Conservation (phyloP, 2,888 invertebrate species). For the Melanargia galathea region DNA sequence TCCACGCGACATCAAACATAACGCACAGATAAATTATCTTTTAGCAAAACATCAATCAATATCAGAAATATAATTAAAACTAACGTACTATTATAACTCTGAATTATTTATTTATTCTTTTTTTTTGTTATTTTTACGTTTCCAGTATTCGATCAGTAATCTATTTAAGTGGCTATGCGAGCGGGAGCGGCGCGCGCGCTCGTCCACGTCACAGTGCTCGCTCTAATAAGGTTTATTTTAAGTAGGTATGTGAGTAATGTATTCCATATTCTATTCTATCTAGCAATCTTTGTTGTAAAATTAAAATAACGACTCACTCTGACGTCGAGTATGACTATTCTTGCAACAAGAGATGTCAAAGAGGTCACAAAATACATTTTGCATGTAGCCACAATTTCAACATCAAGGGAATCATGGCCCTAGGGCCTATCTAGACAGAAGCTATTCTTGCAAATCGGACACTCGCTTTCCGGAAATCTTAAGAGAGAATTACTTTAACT, state of each 20-base stretch:
- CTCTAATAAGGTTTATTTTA: neutral
- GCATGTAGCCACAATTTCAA: too few relatives aligned
- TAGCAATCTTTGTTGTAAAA: too few relatives aligned
- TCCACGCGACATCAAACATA: constrained; percentile 65
- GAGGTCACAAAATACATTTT: too few relatives aligned
- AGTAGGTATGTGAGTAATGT: too few relatives aligned
- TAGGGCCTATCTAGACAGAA: neutral
- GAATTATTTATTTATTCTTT: constrained; percentile 50
- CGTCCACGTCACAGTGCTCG: constrained; percentile 31
- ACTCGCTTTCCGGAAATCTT: constrained; percentile 17
- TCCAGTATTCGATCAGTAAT: constrained; percentile 67
- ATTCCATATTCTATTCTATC: too few relatives aligned
- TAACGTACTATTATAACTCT: constrained; percentile 80
- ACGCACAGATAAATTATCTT: constrained; percentile 78
- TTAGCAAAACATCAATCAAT: constrained; percentile 81
- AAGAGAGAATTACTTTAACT: constrained; percentile 17
- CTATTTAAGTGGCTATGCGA: constrained; percentile 64
- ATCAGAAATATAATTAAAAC: constrained; percentile 81
- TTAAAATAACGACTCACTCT: too few relatives aligned
- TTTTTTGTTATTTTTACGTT: constrained; percentile 50
- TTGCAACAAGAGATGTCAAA: too few relatives aligned
- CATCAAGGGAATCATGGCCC: neutral
- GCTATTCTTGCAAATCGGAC: constrained; percentile 18
- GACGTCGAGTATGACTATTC: too few relatives aligned
- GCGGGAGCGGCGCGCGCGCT: constrained; percentile 59